These are phyloP conservation scores for Polymixis lichenea DNA, from an alignment of 2,888 invertebrate species.

Conservation along the genomic window DNA sequence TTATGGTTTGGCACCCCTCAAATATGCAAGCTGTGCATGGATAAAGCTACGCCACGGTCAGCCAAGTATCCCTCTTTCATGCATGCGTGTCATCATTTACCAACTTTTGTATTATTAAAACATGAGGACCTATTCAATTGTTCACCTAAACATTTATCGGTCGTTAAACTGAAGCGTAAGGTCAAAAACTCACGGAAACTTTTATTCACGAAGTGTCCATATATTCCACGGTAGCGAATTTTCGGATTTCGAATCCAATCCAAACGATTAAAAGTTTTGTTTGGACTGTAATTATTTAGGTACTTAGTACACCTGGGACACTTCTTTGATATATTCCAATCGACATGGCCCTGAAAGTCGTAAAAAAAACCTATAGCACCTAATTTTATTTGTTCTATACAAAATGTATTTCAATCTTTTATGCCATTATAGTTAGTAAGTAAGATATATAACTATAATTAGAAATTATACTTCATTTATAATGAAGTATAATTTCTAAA, in stretches of 20 bases:
- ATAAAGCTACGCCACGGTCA: not conserved
- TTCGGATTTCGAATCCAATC: not conserved
- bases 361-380: not conserved
- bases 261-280: too few species aligned
- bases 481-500: not conserved
- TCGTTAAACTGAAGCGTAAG: not conserved
- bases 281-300: too few species aligned
- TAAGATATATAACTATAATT: too few species aligned
- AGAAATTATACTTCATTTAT: too few species aligned
- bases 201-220: not conserved
- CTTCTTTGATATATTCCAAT: not conserved
- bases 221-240: not conserved
- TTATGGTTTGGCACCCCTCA: too few species aligned
- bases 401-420: not conserved
- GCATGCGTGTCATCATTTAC: not conserved
- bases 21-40: not conserved
- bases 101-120: not conserved
- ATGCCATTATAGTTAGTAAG: not conserved
- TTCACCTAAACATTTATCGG: not conserved
- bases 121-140: not conserved
- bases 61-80: not conserved
- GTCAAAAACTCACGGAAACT: not conserved
- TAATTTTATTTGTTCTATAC: not conserved
- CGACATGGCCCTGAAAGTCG: not conserved
- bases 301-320: too few species aligned